Evolutionary conservation across 1,140 invertebrate species (phyloP), one percentile per base, ranked within the genome.

Genomic region (Temnothorax nylanderi): DNA sequence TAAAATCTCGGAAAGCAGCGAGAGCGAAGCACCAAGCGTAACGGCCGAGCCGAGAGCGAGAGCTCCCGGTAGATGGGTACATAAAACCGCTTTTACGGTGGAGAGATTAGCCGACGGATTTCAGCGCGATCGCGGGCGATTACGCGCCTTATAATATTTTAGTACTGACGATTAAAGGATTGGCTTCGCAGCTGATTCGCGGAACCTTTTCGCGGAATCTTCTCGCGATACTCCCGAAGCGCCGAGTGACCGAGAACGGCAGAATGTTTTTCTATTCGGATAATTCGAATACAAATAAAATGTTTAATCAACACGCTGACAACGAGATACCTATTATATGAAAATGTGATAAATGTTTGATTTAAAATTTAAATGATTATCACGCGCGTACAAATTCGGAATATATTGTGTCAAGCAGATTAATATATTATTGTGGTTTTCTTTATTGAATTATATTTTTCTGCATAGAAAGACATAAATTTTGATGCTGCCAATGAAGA

Each of bases 101-200:
- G 75, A 65, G 90, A 91, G 91, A 92, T 92, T 92, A 92, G 87
- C 65, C 26, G 80, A 10, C 26, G 88, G 91, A 92, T 90, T 91
- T 92, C 60, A 85, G 84, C 80, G 87, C 80, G 56, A 91, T 92
- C 88, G 67, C 76, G 74, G 6, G 60, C 87, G 80, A 90, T 92
- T 92, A 91, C 86, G 85, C 85, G 87, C 85, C 84, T 87, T 92
- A 89, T 92, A 92, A 92, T 91, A 90, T 92, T 91, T 90, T 89
- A 91, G 87, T 87, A 87, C 85, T 75, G 60, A 91, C 91, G 91
- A 92, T 92, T 92, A 92, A 92, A 91, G 90, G 90, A 90, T 92
- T 87, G 84, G 76, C 74, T 81, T 89, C 77, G 67, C 69, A 60
- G 75, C 82, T 89, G 87, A 89, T 88, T 88, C 81, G 37, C 60